These are phyloP conservation scores for Acanthiza pusilla DNA, from an alignment of 2,797 vertebrate species.

Conservation along the genomic window DNA sequence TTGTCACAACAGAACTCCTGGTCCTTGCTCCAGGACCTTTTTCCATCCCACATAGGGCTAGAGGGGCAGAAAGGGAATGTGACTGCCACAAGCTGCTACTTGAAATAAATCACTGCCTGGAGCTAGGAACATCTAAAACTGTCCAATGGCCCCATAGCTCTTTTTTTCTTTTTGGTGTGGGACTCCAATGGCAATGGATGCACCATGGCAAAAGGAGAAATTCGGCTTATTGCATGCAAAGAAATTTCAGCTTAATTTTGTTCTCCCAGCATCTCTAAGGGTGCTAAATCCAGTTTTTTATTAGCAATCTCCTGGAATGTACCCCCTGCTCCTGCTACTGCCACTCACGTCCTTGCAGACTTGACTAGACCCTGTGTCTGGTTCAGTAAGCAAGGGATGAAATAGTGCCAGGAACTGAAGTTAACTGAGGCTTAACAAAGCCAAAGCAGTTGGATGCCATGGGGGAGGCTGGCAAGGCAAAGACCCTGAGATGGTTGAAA, in stretches of 20 bases:
- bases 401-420: background rate
- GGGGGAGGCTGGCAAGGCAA: background rate
- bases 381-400: background rate
- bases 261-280: background rate
- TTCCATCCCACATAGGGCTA: fast-evolving
- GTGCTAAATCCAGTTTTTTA: background rate
- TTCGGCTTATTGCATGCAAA: background rate
- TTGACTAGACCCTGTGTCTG: background rate
- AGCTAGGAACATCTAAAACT: background rate
- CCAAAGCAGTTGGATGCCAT: background rate
- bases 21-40: background rate
- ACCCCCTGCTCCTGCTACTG: background rate
- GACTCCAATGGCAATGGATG: background rate
- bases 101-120: background rate
- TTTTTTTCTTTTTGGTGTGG: background rate
- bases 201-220: background rate
- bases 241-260: background rate
- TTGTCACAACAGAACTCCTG: background rate
- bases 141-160: background rate
- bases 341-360: background rate
- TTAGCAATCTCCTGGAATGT: background rate
- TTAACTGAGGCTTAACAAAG: background rate
- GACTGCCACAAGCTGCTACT: background rate
- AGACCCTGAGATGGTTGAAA: background rate
- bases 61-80: background rate